Evolutionary conservation across 2,888 invertebrate species (phyloP).

Genomic region (Xestobium rufovillosum): DNA sequence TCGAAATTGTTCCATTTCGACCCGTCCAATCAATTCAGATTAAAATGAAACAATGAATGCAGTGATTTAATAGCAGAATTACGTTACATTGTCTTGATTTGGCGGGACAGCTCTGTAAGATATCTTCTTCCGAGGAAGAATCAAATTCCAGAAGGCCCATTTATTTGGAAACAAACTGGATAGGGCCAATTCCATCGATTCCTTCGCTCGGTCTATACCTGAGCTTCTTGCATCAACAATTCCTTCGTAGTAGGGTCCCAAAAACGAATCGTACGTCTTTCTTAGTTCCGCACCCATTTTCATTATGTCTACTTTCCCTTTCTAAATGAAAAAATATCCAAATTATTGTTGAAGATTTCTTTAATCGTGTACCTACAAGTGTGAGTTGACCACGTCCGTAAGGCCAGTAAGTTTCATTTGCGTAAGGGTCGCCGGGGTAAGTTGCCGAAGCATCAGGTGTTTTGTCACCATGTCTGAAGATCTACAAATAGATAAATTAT

Average conservation of each 20-base stretch:
- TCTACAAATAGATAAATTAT: too few relatives aligned
- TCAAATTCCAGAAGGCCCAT: too few relatives aligned
- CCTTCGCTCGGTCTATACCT: slow-evolving; percentile 62
- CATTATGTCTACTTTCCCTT: slow-evolving; percentile 41
- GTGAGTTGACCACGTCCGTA: slow-evolving; percentile 71
- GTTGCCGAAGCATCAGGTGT: slow-evolving; percentile 54
- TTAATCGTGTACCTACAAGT: too few relatives aligned
- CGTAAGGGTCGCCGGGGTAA: slow-evolving; percentile 63
- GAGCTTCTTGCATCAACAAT: slow-evolving; percentile 57
- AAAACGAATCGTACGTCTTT: slow-evolving; percentile 52
- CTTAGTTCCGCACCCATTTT: slow-evolving; percentile 57
- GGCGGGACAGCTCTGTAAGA: too few relatives aligned
- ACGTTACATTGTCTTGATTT: too few relatives aligned
- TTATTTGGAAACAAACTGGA: slow-evolving; percentile 66
- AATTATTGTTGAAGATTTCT: too few relatives aligned
- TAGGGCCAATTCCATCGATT: slow-evolving; percentile 59
- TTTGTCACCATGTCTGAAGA: slow-evolving; percentile 70
- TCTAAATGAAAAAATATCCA: slow-evolving; percentile 27
- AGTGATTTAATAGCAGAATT: too few relatives aligned
- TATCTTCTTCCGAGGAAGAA: too few relatives aligned
- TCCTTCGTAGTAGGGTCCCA: slow-evolving; percentile 52
- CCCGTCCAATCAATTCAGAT: too few relatives aligned
- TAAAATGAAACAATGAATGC: too few relatives aligned
- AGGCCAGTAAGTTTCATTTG: slow-evolving; percentile 56
- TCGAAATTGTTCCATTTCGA: too few relatives aligned